Evolutionary conservation across 2,797 vertebrate species (phyloP).

Genomic region (Myripristis jacobus): DNA sequence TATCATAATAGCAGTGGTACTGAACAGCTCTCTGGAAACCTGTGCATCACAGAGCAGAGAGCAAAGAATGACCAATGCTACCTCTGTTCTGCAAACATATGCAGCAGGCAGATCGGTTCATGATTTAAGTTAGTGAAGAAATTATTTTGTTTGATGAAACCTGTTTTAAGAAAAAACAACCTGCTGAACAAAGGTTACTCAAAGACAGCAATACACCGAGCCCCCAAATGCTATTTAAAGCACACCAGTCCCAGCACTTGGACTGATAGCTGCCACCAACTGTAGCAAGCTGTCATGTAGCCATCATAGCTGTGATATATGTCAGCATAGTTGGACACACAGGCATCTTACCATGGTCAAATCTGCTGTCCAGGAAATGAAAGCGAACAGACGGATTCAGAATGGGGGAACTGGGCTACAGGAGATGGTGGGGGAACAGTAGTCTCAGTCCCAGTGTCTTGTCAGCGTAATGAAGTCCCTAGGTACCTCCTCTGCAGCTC

Average conservation of each 20-base stretch:
- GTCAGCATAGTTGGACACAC: slow-evolving; percentile 54
- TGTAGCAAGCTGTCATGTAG: slow-evolving; percentile 68
- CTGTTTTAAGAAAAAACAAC: background rate
- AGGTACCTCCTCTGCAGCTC: slow-evolving; percentile 73
- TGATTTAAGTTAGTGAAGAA: slow-evolving; percentile 2
- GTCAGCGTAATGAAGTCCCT: slow-evolving; percentile 82
- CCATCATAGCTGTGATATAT: slow-evolving; percentile 66
- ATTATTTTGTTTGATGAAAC: background rate
- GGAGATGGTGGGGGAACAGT: slow-evolving; percentile 42
- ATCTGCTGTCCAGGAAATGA: slow-evolving; percentile 55
- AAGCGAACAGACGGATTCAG: slow-evolving; percentile 27
- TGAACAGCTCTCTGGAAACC: slow-evolving; percentile 35
- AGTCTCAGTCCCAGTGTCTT: slow-evolving; percentile 63
- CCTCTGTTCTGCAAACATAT: background rate
- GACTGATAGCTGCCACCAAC: slow-evolving; percentile 72
- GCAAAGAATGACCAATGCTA: background rate
- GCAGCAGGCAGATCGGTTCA: background rate
- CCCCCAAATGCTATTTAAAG: slow-evolving; percentile 63
- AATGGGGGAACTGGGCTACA: slow-evolving; percentile 30
- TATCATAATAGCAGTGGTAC: slow-evolving; percentile 47
- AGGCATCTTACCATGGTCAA: slow-evolving; percentile 48
- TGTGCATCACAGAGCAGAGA: slow-evolving; percentile 28
- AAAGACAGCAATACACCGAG: slow-evolving; percentile 1
- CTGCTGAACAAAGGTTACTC: slow-evolving; percentile 17
- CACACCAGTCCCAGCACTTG: slow-evolving; percentile 31